Conservation (phyloP, 2,113 vertebrate species). For the Rafetus swinhoei region DNA sequence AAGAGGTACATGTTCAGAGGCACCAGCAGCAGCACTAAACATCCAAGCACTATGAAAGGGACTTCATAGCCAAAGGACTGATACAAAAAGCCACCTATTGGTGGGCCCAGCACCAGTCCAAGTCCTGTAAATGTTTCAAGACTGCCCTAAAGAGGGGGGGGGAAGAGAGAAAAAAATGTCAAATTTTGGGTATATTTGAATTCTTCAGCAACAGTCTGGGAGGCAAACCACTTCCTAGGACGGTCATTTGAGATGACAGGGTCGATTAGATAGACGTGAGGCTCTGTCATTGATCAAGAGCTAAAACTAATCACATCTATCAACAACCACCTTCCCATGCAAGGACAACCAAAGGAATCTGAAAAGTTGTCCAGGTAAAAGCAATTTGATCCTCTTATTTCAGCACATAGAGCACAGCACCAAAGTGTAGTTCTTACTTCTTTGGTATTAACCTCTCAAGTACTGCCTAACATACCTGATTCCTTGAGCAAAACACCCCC, state of each 20-base stretch:
- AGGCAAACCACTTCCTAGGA: background rate
- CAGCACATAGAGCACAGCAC: background rate
- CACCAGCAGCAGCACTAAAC: slow-evolving; percentile 86
- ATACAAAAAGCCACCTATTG: slow-evolving; percentile 93
- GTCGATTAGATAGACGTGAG: background rate
- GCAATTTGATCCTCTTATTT: background rate
- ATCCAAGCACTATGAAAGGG: slow-evolving; percentile 91
- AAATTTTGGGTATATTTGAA: background rate
- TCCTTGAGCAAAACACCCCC: background rate
- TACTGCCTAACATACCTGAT: background rate
- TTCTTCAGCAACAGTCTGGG: background rate
- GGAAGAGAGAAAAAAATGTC: background rate
- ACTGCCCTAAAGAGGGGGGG: slow-evolving; percentile 83
- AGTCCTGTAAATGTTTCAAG: slow-evolving; percentile 94
- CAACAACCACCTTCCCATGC: background rate
- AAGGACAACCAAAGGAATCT: background rate
- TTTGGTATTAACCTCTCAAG: fast-evolving
- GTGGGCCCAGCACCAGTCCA: slow-evolving; percentile 91
- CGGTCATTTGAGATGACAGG: background rate
- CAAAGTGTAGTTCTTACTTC: background rate
- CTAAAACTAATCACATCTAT: background rate
- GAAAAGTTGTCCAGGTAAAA: background rate
- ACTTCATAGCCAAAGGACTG: slow-evolving; percentile 92
- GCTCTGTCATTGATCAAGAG: background rate
- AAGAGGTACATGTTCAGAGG: slow-evolving; percentile 90